Evolutionary conservation across 2,888 invertebrate genomes (phyloP), one percentile per base, ranked within the genome.

Genomic region (Thymelicus acteon): DNA sequence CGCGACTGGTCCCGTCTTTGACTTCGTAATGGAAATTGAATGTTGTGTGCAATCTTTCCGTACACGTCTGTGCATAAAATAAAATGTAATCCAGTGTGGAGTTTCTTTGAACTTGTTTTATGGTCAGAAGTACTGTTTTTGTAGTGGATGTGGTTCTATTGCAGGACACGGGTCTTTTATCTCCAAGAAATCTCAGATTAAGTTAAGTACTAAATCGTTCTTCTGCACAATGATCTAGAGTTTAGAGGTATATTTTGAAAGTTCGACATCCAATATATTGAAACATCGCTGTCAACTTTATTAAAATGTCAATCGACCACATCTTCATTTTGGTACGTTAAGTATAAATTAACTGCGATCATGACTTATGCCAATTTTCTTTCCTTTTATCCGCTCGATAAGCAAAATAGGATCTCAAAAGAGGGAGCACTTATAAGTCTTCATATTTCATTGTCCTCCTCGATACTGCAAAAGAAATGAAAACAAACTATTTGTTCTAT

Each of bases 1-100:
- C 67, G 52, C n/a, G 37, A 66, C 66, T 47, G 66, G 52, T 52
- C 61, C 67, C 71, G 73, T 66, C 57, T 65, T 67, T 64, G 49
- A 63, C 44, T 66, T 5, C 67, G 49, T 60, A 71, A 54, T 37
- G 65, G 67, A 60, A 57, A 61, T 67, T 67, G 65, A 57, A 66
- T 65, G 65, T 66, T 66, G 57, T 58, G 44, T 66, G 47, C 65
- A 66, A 66, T 66, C 57, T 47, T 63, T 64, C 64, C 24, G 54
- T 54, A 54, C 54, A 57, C 65, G 65, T 47, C 47, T 31, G 49
- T 52, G 57, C 24, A 57, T 66, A 66, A 66, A 52, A 65, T 65
- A 57, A 65, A 66, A 66, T 66, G 24, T 54, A 37, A 37, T 62
- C 48, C 37, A 39, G 49, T 8, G 52, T 5, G 15, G 4, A 12